Evolutionary conservation across 1,140 invertebrate genomes (phyloP).

Genomic region (Caenorhabditis elegans): WBcel235 BX284606.5:8245001-8245500

Average conservation of each 20-base stretch:
- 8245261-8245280: neutral
- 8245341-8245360: slow-evolving; percentile 46
- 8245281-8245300: neutral
- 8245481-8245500: slow-evolving; percentile 52
- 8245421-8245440: neutral
- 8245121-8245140: slow-evolving; percentile 52
- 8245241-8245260: neutral
- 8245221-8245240: slow-evolving; percentile 22
- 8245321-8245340: slow-evolving; percentile 30
- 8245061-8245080: slow-evolving; percentile 53
- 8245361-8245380: slow-evolving; percentile 51
- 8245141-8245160: slow-evolving; percentile 53
- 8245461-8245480: slow-evolving; percentile 21
- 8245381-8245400: slow-evolving; percentile 56
- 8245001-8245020: too few relatives aligned
- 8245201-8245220: slow-evolving; percentile 47
- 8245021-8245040: too few relatives aligned
- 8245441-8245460: neutral
- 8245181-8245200: slow-evolving; percentile 53
- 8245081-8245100: slow-evolving; percentile 55
- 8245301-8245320: neutral
- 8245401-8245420: slow-evolving; percentile 45
- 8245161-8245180: slow-evolving; percentile 54
- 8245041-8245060: neutral
- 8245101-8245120: slow-evolving; percentile 50